phyloP scores from a whole-genome alignment of 2,113 vertebrate genomes.

The Micronycteris hirsuta region DNA sequence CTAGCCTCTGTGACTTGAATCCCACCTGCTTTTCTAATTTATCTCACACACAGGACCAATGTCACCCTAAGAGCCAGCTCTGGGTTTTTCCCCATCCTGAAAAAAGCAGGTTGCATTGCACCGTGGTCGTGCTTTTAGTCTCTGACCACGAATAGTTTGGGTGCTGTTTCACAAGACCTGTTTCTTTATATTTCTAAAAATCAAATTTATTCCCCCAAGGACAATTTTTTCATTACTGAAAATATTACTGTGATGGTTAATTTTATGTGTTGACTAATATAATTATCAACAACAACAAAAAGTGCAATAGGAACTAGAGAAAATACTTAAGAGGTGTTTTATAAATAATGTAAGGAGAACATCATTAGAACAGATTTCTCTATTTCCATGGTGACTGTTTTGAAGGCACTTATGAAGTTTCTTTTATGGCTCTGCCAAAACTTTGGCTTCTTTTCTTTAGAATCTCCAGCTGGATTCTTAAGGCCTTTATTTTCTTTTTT shows the following conservation, averaged over 20 bases:
- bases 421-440: not conserved
- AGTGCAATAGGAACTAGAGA: not conserved
- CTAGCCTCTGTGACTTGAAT: not conserved
- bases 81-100: not conserved
- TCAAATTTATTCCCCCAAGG: not conserved
- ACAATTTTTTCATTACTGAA: not conserved
- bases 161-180: not conserved
- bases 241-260: not conserved
- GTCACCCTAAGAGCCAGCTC: not conserved
- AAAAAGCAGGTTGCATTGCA: not conserved
- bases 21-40: not conserved
- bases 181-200: constrained; percentile 14
- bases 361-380: not conserved
- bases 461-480: not conserved
- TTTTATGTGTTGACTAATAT: not conserved
- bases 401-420: not conserved
- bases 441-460: not conserved
- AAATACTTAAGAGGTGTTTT: not conserved
- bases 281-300: not conserved
- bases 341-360: not conserved
- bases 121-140: not conserved
- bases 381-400: not conserved
- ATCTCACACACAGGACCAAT: not conserved
- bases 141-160: not conserved
- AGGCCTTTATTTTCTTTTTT: not conserved